These are phyloP conservation scores for Stegophylla sp. DNA, from an alignment of 2,888 invertebrate genomes.

Conservation along the genomic window DNA sequence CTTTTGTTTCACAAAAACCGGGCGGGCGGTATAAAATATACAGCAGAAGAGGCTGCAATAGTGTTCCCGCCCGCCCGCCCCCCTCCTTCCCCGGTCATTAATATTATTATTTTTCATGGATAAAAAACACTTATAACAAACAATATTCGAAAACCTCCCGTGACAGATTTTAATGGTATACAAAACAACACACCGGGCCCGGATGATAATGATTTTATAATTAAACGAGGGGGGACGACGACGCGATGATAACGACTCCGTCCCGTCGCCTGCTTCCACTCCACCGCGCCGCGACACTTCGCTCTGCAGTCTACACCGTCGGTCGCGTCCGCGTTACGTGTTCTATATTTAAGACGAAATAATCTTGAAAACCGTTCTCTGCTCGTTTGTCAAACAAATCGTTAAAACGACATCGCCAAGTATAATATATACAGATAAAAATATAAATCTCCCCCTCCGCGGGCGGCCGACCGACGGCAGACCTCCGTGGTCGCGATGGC, in stretches of 20 bases:
- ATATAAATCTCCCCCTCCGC: conserved; percentile 15
- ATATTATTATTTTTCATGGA: conserved; percentile 51
- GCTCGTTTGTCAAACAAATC: conserved; percentile 58
- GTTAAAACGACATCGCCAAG: conserved; percentile 33
- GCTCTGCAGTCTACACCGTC: not conserved
- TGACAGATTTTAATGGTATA: conserved; percentile 57
- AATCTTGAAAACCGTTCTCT: conserved; percentile 50
- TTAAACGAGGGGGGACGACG: conserved; percentile 43
- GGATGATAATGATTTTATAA: conserved; percentile 59
- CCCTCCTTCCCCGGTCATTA: conserved; percentile 29
- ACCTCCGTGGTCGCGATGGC: conserved; percentile 48
- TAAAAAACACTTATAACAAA: conserved; percentile 48
- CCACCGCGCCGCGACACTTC: not conserved
- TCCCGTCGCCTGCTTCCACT: not conserved
- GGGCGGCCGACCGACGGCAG: not conserved
- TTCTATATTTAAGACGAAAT: conserved; percentile 51
- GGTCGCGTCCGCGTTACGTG: not conserved
- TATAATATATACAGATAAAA: not conserved
- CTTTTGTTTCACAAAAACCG: conserved; percentile 38
- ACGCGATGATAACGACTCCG: conserved; percentile 44
- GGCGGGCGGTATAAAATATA: too few species aligned
- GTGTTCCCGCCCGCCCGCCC: not conserved
- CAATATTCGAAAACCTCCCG: conserved; percentile 59
- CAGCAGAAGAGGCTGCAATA: not conserved
- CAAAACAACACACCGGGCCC: conserved; percentile 16